Evolutionary conservation across 2,888 invertebrate genomes (phyloP), one percentile per base, ranked within the genome.

Genomic region (Kuschelorhynchus macadamiae): DNA sequence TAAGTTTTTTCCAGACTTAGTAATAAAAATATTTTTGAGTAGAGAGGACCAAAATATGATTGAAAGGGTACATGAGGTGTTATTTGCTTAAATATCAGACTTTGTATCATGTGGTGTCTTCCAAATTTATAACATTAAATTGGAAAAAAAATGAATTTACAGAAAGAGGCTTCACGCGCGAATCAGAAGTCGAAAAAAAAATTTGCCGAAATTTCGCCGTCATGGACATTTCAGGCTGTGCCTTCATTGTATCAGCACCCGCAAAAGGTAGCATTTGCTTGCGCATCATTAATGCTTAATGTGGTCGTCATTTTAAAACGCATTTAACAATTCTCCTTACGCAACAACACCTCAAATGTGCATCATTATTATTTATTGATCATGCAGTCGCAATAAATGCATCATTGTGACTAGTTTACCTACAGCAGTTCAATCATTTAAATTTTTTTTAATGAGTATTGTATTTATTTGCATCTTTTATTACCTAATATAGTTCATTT

Each of bases 201-300:
- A 72, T 77, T 79, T 66, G 81, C 79, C 73, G 81, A 81, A 76
- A 78, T 82, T 72, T 81, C 81, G 74, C 82, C 82, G 80, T 88
- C 90, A 69, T 94, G 94, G 93, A 92, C 92, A 83, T 94, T 91
- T 85, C 93, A 94, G 86, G 90, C 93, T 77, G 89, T 93, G 81
- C 93, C 94, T 77, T 91, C 92, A 80, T 88, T 94, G 81, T 94
- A 93, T 86, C 91, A 92, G 82, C 88, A 89, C 83, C 91, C 92
- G 81, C 93, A 94, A 87, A 94, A 94, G 94, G 94, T 93, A 87
- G 79, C 78, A 74, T 68, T 18, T 69, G 71, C 71, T 57, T 72
- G 69, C 56, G 20, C 53, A 70, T 64, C 63, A 67, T 70, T 66
- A 17, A 55, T 56, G 67, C 53, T 70, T 65, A 50, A 39, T 61